Evolutionary conservation across 2,113 vertebrate genomes (phyloP).

Genomic region (human (Homo sapiens)): DNA sequence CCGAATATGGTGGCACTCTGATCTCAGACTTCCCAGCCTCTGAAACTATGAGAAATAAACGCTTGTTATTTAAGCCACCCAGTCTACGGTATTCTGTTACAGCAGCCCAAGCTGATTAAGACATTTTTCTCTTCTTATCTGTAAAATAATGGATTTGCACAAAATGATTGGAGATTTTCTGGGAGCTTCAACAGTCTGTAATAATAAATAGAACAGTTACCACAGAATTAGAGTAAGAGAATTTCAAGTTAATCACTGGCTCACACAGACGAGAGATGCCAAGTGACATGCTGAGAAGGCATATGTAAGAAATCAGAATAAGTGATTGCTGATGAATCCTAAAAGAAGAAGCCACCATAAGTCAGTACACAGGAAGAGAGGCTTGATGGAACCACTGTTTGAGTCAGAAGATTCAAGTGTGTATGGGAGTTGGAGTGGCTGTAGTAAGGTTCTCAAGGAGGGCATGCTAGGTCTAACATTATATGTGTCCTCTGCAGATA

Average conservation of each 20-base stretch:
- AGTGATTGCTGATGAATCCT: background rate
- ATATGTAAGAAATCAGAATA: background rate
- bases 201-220: background rate
- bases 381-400: background rate
- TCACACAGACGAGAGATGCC: background rate
- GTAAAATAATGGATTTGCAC: background rate
- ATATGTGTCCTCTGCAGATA: background rate
- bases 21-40: background rate
- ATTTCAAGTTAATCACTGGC: background rate
- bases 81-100: background rate
- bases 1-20: too few species aligned
- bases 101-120: background rate
- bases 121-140: background rate
- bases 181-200: background rate
- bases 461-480: background rate
- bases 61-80: background rate
- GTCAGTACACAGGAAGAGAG: background rate
- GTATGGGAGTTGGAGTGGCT: background rate
- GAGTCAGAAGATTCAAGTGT: background rate
- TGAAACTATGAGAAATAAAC: background rate
- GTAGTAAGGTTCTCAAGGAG: background rate
- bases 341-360: background rate
- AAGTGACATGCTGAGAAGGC: background rate
- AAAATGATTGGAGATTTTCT: background rate
- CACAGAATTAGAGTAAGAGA: background rate